Evolutionary conservation across 1,140 invertebrate genomes (phyloP).

Genomic region (Drosophila ficusphila): DNA sequence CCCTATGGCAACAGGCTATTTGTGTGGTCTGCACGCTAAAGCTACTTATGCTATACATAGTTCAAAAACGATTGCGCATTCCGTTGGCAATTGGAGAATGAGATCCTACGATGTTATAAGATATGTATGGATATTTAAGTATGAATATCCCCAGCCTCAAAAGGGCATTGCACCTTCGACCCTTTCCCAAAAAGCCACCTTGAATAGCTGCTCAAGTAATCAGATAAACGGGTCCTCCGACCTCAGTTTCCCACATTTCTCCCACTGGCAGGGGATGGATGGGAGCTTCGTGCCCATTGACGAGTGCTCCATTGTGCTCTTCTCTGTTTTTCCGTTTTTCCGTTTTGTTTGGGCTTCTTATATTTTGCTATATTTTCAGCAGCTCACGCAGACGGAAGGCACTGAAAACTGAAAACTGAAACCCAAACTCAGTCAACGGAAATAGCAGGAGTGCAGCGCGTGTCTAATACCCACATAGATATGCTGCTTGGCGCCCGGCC

Average conservation of each 20-base stretch:
- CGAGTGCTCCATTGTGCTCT: neutral
- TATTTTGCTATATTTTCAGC: constrained; percentile 21
- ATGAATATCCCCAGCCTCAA: too few relatives aligned
- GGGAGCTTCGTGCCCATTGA: constrained; percentile 32
- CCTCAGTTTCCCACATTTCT: neutral
- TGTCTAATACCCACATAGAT: constrained; percentile 52
- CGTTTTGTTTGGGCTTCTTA: constrained; percentile 59
- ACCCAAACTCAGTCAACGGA: constrained; percentile 77
- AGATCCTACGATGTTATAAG: too few relatives aligned
- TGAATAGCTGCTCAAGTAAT: neutral
- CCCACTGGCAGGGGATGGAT: constrained; percentile 47
- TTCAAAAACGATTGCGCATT: too few relatives aligned
- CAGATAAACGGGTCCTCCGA: neutral
- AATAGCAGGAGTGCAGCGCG: constrained; percentile 54
- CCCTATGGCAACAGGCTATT: too few relatives aligned
- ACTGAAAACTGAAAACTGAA: constrained; percentile 28
- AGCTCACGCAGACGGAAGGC: constrained; percentile 69
- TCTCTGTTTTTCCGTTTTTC: constrained; percentile 17
- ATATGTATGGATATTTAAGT: too few relatives aligned
- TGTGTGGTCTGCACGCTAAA: neutral
- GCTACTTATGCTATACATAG: too few relatives aligned
- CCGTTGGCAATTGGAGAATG: too few relatives aligned
- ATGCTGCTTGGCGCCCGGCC: constrained; percentile 35
- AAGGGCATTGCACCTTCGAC: neutral
- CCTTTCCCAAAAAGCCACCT: too few relatives aligned